Evolutionary conservation across 2,888 invertebrate genomes (phyloP).

Genomic region (Drosophila affinis): DNA sequence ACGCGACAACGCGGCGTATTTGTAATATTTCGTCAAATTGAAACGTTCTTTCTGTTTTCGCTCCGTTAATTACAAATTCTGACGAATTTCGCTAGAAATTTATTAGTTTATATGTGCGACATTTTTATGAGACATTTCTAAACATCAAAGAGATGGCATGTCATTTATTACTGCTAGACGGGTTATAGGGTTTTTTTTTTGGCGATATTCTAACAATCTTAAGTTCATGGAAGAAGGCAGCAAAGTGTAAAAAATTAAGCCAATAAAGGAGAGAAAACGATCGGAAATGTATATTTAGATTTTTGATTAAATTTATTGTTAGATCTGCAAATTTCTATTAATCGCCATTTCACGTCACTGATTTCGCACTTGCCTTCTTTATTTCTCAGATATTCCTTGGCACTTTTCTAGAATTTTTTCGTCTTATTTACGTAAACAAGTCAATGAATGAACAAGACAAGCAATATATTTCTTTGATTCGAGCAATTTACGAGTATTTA

Average conservation of each 20-base stretch:
- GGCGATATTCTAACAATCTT: neutral
- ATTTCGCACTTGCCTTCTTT: neutral
- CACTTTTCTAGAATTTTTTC: slow-evolving; percentile 4
- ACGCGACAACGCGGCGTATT: slow-evolving; percentile 65
- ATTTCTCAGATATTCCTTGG: neutral
- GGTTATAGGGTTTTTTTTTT: neutral
- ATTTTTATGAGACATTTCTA: slow-evolving; percentile 2
- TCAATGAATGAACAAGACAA: neutral
- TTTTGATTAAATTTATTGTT: too few relatives aligned
- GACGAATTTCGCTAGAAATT: slow-evolving; percentile 10
- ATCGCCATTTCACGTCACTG: slow-evolving; percentile 1
- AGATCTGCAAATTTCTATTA: neutral
- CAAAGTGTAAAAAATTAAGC: too few relatives aligned
- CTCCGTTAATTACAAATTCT: slow-evolving; percentile 7
- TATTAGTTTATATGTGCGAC: slow-evolving; percentile 10
- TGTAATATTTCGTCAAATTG: slow-evolving; percentile 48
- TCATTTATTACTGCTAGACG: neutral
- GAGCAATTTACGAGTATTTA: slow-evolving; percentile 8
- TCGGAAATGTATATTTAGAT: too few relatives aligned
- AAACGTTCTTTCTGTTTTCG: slow-evolving; percentile 25
- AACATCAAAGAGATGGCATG: neutral
- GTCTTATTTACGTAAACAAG: slow-evolving; percentile 29
- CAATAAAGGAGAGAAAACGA: too few relatives aligned
- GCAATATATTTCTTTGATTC: neutral
- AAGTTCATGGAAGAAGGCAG: neutral